Evolutionary conservation across 1,140 invertebrate genomes (phyloP), one percentile per base, ranked within the genome.

Genomic region (Lordiphosa stackelbergi): DNA sequence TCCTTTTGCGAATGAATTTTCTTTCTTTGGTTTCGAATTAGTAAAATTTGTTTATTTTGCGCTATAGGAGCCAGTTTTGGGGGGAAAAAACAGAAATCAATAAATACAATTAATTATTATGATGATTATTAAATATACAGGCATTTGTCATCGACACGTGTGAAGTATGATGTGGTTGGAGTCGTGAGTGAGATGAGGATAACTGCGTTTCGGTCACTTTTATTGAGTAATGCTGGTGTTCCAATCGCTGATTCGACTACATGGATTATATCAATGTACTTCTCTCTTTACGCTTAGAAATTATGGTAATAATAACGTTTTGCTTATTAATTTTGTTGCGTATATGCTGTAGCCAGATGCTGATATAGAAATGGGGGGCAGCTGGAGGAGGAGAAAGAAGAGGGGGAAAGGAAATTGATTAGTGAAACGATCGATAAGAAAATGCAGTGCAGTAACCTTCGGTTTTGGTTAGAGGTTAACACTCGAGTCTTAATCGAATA

Each of bases 251-350:
- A 47, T 46, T 62, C 46, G 61, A 62, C 69, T 69, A 59, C 65
- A 64, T 56, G 62, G 77, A 71, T 81, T 81, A 81, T 79, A 79
- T 79, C 75, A 79, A 71, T 79, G 71, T 52, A 58, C 56, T 63
- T 53, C 41, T 65, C 41, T 65, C 43, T 65, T 65, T 56, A 66
- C 53, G 77, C 77, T 72, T 83, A 81, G n/a, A 43, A 68, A 9
- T 53, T 83, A 83, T 38, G 62, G 65, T 46, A 46, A 28, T 75
- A 79, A 83, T 81, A 81, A 81, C 77, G 72, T 75, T 71, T 62
- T 57, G 63, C 68, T 81, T 81, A 83, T 65, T 58, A 53, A 43
- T 52, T 52, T 45, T 12, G 16, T 36, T 46, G 19, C 37, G 36
- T 36, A 42, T 47, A 58, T 53, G 36, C 11, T 1, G 16, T 41